phyloP scores from a whole-genome alignment of 1,140 invertebrate genomes.

The Eulimnadia texana region DNA sequence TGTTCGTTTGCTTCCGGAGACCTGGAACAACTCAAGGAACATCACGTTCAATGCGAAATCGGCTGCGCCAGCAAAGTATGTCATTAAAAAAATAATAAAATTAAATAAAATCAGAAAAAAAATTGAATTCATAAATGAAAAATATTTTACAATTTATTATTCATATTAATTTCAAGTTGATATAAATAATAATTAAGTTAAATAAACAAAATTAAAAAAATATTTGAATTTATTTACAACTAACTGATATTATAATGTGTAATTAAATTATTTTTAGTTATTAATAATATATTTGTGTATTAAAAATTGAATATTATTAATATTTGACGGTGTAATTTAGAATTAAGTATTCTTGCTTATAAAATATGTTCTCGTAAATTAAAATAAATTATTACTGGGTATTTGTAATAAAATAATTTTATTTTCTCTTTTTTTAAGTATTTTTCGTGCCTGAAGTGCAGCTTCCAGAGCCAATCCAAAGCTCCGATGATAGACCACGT shows the following conservation, averaged over 20 bases:
- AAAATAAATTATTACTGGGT: not conserved
- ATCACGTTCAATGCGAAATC: constrained; percentile 6
- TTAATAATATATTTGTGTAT: too few species aligned
- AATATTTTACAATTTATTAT: too few species aligned
- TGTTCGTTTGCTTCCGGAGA: not conserved
- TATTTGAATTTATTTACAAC: too few species aligned
- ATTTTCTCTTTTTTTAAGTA: not conserved
- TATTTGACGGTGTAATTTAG: too few species aligned
- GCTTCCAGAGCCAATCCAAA: not conserved
- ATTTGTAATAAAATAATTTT: not conserved
- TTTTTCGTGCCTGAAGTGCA: constrained; percentile 2
- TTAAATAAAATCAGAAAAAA: too few species aligned
- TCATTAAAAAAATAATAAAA: not conserved
- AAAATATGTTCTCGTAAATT: not conserved
- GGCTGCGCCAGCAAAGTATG: not conserved
- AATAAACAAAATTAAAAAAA: too few species aligned
- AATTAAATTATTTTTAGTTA: too few species aligned
- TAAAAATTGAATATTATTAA: too few species aligned
- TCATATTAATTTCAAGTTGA: not conserved
- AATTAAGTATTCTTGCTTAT: too few species aligned
- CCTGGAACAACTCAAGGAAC: not conserved
- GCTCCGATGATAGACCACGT: not conserved
- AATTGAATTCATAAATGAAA: too few species aligned
- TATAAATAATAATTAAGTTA: not conserved
- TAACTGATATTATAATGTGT: too few species aligned